Base-by-base conservation (phyloP, 23 tunicate species). In the Corella eumyota region DNA sequence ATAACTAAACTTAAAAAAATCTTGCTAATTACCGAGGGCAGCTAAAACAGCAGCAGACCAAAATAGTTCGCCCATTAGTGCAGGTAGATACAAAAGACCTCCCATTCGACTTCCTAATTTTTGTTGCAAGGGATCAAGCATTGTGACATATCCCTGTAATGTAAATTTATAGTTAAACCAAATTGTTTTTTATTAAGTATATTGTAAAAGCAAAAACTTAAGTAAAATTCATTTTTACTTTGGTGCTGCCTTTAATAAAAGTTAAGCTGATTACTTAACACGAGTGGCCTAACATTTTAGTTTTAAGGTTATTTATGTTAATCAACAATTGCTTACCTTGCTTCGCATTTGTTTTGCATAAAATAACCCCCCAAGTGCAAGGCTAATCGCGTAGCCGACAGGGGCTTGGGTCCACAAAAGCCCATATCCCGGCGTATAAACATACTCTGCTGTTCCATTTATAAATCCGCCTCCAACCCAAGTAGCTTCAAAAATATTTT, bases 391-490 rank as follows among this genome's bases (percentile, higher is more conserved):
- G 36, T 78, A 80, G 22, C 88, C 88, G 49, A 87, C 23, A 0
- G 88, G 88, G 17, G 96, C 81, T 72, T 87, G 96, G 3, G 81
- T 71, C 88, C 88, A 87, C 0, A 87, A n/a, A 20, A 87, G 53
- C 27, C 95, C 95, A 34, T 11, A 34, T 26, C 77, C 76, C 13
- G 77, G 76, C 21, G 73, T 65, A 56, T 78, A 87, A 29, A 87
- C 77, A 0, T 45, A 48, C 67, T 87, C 96, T 2, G 96, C 79
- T 1, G 95, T 70, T 6, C 95, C 95, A 47, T 85, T 85, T 3
- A 85, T 85, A 30, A 70, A 85, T 24, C 95, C 95, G 20, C 95
- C 95, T 1, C 95, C 86, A 36, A 85, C 95, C 95, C 95, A 85
- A 3, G 95, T 85, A 15, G 95, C 95, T 80, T 21, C n/a, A 70